Percentiles rank a stretch among this genome's conserved stretches.
Conservation (phyloP, 2,888 invertebrate species). For the Allolobophora icterica region DNA sequence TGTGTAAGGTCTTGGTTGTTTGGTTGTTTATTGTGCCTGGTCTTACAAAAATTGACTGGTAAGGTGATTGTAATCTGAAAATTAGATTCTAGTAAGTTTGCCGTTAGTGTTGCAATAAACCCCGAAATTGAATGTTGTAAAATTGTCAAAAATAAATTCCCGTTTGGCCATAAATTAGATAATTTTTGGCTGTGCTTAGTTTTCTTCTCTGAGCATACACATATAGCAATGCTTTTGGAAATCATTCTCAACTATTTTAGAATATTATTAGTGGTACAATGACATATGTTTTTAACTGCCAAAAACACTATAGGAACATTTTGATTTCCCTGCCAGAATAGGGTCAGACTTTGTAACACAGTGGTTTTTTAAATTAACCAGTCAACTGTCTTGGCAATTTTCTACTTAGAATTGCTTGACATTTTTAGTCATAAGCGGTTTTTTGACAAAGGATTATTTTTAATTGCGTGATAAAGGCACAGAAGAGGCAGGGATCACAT, state of each 20-base stretch:
- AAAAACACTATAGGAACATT: not conserved
- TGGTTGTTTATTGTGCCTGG: not conserved
- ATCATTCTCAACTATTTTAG: too few species aligned
- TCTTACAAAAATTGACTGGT: not conserved
- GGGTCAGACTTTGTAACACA: not conserved
- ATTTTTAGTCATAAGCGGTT: not conserved
- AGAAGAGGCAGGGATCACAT: conserved; percentile 30
- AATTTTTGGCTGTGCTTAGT: not conserved
- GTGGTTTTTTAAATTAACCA: not conserved
- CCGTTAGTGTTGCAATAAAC: not conserved
- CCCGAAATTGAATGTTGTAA: not conserved
- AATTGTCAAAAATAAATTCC: not conserved
- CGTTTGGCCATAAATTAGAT: not conserved
- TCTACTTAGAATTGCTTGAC: not conserved
- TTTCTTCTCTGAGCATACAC: not conserved
- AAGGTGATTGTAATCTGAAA: not conserved
- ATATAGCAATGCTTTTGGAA: too few species aligned
- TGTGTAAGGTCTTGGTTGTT: not conserved
- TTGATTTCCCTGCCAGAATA: not conserved
- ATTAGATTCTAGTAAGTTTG: not conserved
- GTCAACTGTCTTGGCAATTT: not conserved
- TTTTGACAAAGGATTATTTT: not conserved
- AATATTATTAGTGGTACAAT: too few species aligned
- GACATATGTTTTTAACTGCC: not conserved
- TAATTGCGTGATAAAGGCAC: conserved; percentile 23